These are phyloP conservation scores for Clarias batrachus DNA, from an alignment of 2,113 vertebrate species.

Conservation along the genomic window DNA sequence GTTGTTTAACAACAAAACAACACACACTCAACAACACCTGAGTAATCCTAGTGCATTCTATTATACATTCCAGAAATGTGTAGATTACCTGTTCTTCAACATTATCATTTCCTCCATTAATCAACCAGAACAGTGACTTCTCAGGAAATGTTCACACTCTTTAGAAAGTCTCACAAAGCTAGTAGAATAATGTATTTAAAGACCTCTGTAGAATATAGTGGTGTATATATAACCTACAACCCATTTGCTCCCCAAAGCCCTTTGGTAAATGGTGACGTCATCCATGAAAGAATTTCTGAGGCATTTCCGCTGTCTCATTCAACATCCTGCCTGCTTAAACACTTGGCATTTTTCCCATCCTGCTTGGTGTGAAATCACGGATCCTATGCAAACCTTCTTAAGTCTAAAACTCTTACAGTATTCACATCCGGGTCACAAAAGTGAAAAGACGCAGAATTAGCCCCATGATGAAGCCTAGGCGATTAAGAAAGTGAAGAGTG, in stretches of 20 bases:
- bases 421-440: background rate
- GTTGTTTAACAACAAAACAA: no score
- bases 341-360: background rate
- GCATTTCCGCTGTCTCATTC: constrained; percentile 24
- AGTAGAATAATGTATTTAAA: background rate
- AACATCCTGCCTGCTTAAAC: background rate
- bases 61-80: constrained; percentile 29
- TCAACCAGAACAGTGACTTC: background rate
- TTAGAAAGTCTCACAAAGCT: background rate
- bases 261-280: constrained; percentile 1
- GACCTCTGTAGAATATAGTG: background rate
- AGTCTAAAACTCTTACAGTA: background rate
- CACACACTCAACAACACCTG: no score
- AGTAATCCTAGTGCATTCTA: background rate
- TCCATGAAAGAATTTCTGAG: background rate
- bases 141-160: background rate
- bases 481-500: background rate
- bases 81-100: constrained; percentile 25
- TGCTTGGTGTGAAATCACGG: background rate
- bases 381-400: background rate
- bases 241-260: background rate
- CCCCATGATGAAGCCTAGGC: background rate
- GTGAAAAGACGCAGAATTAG: background rate
- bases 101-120: background rate
- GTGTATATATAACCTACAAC: background rate